Evolutionary conservation across 1,140 invertebrate genomes (phyloP).

Genomic region (Trachymyrmex septentrionalis): DNA sequence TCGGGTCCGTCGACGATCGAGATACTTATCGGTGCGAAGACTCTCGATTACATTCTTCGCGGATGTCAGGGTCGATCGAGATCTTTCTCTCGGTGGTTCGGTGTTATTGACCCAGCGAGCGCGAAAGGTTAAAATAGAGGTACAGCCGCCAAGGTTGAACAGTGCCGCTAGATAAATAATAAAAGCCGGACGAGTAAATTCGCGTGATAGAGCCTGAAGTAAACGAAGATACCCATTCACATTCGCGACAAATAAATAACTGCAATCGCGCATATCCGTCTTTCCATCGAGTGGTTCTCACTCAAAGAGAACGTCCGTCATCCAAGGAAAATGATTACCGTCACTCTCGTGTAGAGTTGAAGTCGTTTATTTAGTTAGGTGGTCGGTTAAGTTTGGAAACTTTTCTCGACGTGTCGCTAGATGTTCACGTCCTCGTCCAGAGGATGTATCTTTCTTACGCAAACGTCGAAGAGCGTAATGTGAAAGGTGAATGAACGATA

Average conservation of each 20-base stretch:
- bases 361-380: conserved; percentile 16
- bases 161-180: not conserved
- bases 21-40: conserved; percentile 18
- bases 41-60: conserved; percentile 30
- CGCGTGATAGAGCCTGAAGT: not conserved
- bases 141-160: conserved; percentile 2
- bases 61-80: conserved; percentile 21
- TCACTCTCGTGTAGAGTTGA: not conserved
- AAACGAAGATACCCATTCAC: not conserved
- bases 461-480: conserved; percentile 42
- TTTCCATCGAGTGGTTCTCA: not conserved
- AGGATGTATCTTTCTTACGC: conserved; percentile 52
- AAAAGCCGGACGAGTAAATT: not conserved
- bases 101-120: conserved; percentile 29
- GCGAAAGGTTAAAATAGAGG: not conserved
- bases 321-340: conserved; percentile 5
- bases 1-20: conserved; percentile 20
- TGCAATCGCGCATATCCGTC: not conserved
- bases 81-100: not conserved
- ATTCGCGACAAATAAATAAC: not conserved
- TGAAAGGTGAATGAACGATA: conserved; percentile 78
- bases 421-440: not conserved
- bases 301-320: conserved; percentile 9
- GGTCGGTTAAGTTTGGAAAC: not conserved
- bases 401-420: not conserved